phyloP scores from a whole-genome alignment of 2,797 vertebrate genomes.

The Microctenopoma lineatum region DNA sequence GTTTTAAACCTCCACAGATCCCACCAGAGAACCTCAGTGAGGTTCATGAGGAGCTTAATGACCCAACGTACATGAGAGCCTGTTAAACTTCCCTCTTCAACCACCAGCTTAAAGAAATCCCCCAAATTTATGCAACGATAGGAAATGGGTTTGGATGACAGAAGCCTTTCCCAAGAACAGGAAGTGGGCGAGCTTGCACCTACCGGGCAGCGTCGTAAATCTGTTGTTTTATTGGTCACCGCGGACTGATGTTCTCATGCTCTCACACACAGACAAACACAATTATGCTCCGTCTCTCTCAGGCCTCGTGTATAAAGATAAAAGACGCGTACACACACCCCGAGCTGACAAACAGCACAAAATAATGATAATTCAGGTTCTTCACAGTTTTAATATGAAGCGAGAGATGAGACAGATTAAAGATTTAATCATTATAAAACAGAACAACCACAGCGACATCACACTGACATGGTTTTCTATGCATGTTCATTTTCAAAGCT shows the following conservation, averaged over 20 bases:
- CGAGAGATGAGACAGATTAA: constrained; percentile 7
- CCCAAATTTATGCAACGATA: constrained; percentile 24
- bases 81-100: constrained; percentile 12
- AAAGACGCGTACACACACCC: neutral
- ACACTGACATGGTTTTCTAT: too few species aligned
- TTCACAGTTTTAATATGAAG: constrained; percentile 34
- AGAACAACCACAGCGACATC: too few species aligned
- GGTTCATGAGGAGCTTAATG: constrained; percentile 24
- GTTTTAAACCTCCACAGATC: neutral
- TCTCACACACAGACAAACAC: constrained; percentile 48
- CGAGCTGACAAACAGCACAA: constrained; percentile 15
- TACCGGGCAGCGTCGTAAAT: constrained; percentile 59
- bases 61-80: constrained; percentile 6
- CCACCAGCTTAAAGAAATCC: constrained; percentile 21
- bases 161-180: constrained; percentile 38
- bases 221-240: constrained; percentile 62
- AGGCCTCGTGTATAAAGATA: constrained; percentile 16
- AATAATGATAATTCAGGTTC: neutral
- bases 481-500: too few species aligned
- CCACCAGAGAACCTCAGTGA: neutral
- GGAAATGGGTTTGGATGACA: constrained; percentile 39
- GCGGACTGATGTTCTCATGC: constrained; percentile 40
- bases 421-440: constrained; percentile 1
- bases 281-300: constrained; percentile 39
- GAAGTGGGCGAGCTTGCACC: constrained; percentile 57